phyloP scores from a whole-genome alignment of 2,113 vertebrate species.

The Forbesichthys papilliferus region DNA sequence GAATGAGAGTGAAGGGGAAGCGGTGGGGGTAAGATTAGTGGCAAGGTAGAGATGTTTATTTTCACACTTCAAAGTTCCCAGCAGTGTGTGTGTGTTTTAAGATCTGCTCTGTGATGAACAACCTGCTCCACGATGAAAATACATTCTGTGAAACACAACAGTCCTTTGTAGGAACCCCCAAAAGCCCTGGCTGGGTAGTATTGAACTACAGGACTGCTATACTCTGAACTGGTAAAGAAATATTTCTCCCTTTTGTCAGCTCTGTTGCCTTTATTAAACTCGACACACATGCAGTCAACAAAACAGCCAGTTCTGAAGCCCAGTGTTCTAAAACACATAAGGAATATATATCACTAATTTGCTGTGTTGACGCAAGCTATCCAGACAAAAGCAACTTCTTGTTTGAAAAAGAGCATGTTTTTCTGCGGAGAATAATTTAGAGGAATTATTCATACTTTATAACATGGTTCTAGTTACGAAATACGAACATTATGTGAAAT shows the following conservation, averaged over 20 bases:
- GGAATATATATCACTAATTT: constrained; percentile 30
- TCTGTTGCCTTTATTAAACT: constrained; percentile 40
- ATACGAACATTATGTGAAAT: too few species aligned
- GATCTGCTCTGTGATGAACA: constrained; percentile 74
- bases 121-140: constrained; percentile 69
- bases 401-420: background rate
- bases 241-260: constrained; percentile 43
- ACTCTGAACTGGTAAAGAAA: constrained; percentile 51
- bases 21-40: constrained; percentile 54
- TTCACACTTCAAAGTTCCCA: constrained; percentile 75
- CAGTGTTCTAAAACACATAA: constrained; percentile 29
- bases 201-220: constrained; percentile 57
- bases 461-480: background rate
- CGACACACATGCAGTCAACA: constrained; percentile 5
- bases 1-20: background rate
- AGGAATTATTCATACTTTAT: background rate
- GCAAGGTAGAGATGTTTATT: constrained; percentile 75
- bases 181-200: constrained; percentile 68
- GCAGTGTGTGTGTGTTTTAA: constrained; percentile 58
- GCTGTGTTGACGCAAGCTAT: constrained; percentile 35
- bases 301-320: constrained; percentile 28
- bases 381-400: constrained; percentile 20
- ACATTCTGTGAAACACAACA: constrained; percentile 72
- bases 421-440: background rate
- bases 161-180: constrained; percentile 61